These are phyloP conservation scores for Phainopepla nitens DNA, from an alignment of 2,113 vertebrate genomes.

Conservation along the genomic window DNA sequence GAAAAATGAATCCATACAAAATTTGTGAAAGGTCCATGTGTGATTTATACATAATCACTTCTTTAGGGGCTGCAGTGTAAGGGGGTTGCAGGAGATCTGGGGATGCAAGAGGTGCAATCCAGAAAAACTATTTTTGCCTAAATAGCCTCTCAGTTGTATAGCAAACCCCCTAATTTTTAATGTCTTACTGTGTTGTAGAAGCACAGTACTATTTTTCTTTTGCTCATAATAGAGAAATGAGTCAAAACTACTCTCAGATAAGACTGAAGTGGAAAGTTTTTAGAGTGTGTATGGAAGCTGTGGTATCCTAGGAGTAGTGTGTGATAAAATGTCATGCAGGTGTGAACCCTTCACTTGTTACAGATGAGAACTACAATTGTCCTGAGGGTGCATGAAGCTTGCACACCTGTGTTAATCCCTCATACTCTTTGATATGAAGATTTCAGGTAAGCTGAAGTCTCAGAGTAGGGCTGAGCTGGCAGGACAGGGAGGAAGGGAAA, in stretches of 20 bases:
- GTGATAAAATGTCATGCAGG: neutral
- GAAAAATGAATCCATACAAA: neutral
- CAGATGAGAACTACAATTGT: neutral
- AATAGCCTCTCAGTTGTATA: neutral
- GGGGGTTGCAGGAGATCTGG: neutral
- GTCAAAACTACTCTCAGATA: neutral
- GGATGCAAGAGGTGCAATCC: fast-evolving
- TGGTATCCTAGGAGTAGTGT: neutral
- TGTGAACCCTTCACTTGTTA: neutral
- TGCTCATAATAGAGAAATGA: neutral
- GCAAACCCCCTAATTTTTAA: neutral
- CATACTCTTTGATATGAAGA: neutral
- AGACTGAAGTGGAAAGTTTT: neutral
- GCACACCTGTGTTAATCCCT: neutral
- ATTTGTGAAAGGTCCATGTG: neutral
- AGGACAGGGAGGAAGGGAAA: neutral
- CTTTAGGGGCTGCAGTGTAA: neutral
- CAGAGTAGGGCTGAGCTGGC: neutral
- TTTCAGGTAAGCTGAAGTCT: neutral
- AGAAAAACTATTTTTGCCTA: neutral
- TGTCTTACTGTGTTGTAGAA: neutral
- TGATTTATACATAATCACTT: neutral
- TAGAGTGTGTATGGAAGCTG: neutral
- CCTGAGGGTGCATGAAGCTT: neutral
- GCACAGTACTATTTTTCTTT: neutral